Evolutionary conservation across 2,113 vertebrate genomes (phyloP).

Genomic region (Garra rufa): DNA sequence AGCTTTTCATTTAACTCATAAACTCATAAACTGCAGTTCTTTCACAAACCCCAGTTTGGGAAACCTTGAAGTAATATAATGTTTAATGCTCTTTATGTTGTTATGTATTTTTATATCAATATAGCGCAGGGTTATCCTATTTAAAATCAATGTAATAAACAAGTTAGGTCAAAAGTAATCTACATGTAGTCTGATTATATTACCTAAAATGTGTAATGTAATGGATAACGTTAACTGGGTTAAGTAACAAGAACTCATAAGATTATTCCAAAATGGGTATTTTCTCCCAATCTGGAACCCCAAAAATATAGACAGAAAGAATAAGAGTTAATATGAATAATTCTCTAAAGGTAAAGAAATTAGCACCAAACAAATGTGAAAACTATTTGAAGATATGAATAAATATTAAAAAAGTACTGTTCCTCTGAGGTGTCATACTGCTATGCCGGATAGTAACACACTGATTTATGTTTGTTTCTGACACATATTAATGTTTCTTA

Average conservation of each 20-base stretch:
- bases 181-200: too few species aligned
- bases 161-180: too few species aligned
- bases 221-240: too few species aligned
- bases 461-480: neutral
- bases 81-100: too few species aligned
- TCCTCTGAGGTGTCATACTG: neutral
- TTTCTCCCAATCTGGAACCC: neutral
- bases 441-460: neutral
- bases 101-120: too few species aligned
- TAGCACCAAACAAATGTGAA: neutral
- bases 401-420: neutral
- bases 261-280: neutral
- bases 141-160: too few species aligned
- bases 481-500: slow-evolving; percentile 4
- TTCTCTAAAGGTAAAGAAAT: neutral
- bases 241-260: neutral
- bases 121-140: too few species aligned
- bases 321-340: neutral
- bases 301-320: neutral
- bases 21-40: too few species aligned
- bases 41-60: too few species aligned
- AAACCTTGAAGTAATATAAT: too few species aligned
- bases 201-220: too few species aligned
- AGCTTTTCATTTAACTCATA: too few species aligned
- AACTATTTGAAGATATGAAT: neutral